Percentiles rank a stretch among this genome's conserved stretches.
phyloP scores from a whole-genome alignment of 2,797 vertebrate species.

The Denticeps clupeoides region DNA sequence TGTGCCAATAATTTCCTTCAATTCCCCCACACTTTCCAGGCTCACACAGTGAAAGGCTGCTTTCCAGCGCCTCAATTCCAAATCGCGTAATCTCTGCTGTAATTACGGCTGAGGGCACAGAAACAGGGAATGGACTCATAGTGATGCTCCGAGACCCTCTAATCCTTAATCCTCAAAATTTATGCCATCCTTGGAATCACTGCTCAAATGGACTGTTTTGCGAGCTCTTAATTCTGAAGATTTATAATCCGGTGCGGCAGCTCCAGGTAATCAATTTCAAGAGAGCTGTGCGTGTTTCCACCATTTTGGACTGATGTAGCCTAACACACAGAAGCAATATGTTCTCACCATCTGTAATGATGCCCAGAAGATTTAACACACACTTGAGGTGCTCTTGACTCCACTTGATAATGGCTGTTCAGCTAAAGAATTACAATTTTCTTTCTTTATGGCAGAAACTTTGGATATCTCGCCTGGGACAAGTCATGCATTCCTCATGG shows the following conservation, averaged over 20 bases:
- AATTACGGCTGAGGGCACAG: slow-evolving; percentile 11
- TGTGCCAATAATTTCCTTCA: no score
- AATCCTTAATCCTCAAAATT: slow-evolving; percentile 29
- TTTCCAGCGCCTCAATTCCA: background rate
- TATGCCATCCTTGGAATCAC: background rate
- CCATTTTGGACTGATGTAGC: no score
- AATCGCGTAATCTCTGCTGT: slow-evolving; percentile 6
- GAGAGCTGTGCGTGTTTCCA: slow-evolving; percentile 23
- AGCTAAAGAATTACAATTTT: no score
- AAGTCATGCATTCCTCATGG: slow-evolving; percentile 22
- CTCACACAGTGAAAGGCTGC: slow-evolving; percentile 13
- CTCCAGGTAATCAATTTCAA: slow-evolving; percentile 36
- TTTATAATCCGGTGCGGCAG: slow-evolving; percentile 29
- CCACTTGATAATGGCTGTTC: no score
- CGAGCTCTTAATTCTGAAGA: slow-evolving; percentile 22
- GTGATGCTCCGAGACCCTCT: slow-evolving; percentile 24
- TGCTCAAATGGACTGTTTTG: slow-evolving; percentile 3
- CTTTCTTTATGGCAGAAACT: no score
- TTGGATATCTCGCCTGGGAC: no score
- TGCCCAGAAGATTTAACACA: no score
- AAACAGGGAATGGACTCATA: slow-evolving; percentile 17
- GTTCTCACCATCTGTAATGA: no score
- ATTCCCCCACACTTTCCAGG: slow-evolving; percentile 7
- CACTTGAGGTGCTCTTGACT: no score
- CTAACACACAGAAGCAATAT: no score